Conservation (phyloP, 2,113 vertebrate species). For the Pyrgilauda ruficollis region DNA sequence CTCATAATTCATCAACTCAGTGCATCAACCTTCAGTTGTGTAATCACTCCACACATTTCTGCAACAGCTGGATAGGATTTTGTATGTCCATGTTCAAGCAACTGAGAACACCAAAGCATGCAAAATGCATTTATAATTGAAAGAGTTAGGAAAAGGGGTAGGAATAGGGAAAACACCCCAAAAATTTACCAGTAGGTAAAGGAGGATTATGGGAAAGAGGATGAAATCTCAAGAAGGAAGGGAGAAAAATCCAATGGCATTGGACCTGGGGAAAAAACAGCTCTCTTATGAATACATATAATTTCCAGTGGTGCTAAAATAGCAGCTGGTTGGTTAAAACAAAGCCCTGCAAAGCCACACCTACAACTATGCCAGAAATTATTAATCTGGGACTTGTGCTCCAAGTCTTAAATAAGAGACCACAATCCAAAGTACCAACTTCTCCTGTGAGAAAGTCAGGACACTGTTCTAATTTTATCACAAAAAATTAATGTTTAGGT, state of each 20-base stretch:
- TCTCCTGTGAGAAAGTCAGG: not conserved
- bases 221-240: not conserved
- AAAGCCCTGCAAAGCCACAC: not conserved
- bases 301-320: not conserved
- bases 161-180: not conserved
- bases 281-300: accelerated
- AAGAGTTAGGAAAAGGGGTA: not conserved
- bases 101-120: not conserved
- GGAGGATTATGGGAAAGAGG: not conserved
- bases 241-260: not conserved
- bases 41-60: not conserved
- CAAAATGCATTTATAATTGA: not conserved
- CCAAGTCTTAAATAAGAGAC: not conserved
- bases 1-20: not conserved
- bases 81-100: not conserved
- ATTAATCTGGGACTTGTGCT: not conserved
- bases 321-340: not conserved
- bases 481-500: not conserved
- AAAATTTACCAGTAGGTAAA: not conserved
- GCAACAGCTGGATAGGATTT: not conserved
- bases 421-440: not conserved
- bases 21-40: not conserved
- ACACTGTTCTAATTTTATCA: not conserved
- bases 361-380: not conserved
- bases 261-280: not conserved